These are phyloP conservation scores for Rhodophaea formosa DNA, from an alignment of 2,888 invertebrate genomes.

Conservation along the genomic window DNA sequence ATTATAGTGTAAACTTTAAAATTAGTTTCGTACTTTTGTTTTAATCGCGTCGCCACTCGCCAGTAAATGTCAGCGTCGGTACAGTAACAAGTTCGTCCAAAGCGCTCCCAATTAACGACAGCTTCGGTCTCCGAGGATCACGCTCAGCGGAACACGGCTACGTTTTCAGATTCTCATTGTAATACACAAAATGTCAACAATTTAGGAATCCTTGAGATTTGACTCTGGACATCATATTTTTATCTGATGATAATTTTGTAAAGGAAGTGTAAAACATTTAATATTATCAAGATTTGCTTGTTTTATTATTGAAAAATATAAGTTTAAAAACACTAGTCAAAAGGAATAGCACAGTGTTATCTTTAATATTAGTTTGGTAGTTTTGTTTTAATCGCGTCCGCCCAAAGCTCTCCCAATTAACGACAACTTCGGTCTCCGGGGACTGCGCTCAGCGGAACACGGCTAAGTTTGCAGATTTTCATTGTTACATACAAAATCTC, in stretches of 20 bases:
- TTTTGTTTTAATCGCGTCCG: background rate
- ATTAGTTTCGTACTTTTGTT: background rate
- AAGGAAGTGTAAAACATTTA: no score
- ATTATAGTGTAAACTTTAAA: background rate
- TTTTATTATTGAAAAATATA: no score
- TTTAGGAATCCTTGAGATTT: background rate
- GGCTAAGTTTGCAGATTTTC: background rate
- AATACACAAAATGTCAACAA: background rate
- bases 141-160: conserved; percentile 3
- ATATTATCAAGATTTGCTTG: no score
- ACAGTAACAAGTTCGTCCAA: no score
- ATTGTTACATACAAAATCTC: conserved; percentile 5
- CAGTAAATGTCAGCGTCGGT: no score
- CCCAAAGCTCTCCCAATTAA: conserved; percentile 14
- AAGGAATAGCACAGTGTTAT: background rate
- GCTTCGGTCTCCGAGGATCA: background rate
- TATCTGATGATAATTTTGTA: no score
- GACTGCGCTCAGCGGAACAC: conserved; percentile 5
- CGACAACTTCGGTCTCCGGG: conserved; percentile 4
- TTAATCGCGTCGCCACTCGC: background rate
- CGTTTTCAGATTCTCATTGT: conserved; percentile 3
- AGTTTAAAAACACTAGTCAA: background rate
- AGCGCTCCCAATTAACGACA: conserved; percentile 17
- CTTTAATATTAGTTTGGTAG: background rate
- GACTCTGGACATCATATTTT: no score